Evolutionary conservation across 2,888 invertebrate genomes (phyloP), one percentile per base, ranked within the genome.

Genomic region (Cynaeus angustus): DNA sequence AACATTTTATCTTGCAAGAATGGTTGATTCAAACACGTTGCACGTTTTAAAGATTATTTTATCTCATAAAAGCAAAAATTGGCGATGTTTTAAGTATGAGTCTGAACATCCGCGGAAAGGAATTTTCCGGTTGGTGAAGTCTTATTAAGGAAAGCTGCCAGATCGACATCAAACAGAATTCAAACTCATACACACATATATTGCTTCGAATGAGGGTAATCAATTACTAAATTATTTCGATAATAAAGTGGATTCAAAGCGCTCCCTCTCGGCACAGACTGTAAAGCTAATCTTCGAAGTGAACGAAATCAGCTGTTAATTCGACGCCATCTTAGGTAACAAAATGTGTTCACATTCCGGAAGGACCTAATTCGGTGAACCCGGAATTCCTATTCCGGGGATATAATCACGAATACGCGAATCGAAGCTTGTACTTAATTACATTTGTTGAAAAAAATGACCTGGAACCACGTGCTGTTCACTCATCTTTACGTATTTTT

Each of bases 201-300:
- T 77, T 73, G 75, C 72, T 75, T 69, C 74, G 78, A 80, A 81
- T 79, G 74, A 77, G 77, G 77, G 75, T 80, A 80, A 81, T 81
- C 81, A 80, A 81, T 80, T 81, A 80, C 77, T 74, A 75, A 78
- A 77, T 81, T 78, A 77, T 76, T 80, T 74, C 75, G 66, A 77
- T 74, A 78, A 78, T 75, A 74, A 74, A 62, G 72, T 58, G 70
- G 64, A 53, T 43, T 38, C 37, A 65, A 66, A 61, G 53, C 61
- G 26, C 14, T 30, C 28, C 28, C 55, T 68, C 66, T 21, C 21
- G 21, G 4, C 21, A 21, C 21, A 21, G 21, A 21, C 21, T 75
- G 74, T 74, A 74, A 77, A 79, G 78, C 75, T 76, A 76, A 75
- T 78, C 77, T 74, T 30, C 71, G 76, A 75, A 78, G 75, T 73